Conservation (phyloP, 2,797 vertebrate genomes). For the Chrosomus eos region DNA sequence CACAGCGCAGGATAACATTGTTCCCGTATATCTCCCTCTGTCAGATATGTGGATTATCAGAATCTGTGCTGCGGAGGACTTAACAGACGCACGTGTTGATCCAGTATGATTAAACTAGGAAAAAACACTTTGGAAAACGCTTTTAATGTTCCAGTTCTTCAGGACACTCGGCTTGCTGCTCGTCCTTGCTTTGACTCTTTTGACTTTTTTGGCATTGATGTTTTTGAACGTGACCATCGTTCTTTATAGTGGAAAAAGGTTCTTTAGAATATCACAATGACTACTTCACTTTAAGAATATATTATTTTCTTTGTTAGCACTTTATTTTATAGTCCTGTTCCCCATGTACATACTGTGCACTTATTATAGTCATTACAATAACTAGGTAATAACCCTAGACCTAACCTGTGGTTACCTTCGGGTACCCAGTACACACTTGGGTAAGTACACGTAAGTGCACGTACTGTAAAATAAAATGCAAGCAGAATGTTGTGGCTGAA, state of each 20-base stretch:
- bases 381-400: no score
- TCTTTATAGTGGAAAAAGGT: not conserved
- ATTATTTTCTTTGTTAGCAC: not conserved
- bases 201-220: not conserved
- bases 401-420: no score
- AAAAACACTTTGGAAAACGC: not conserved
- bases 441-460: no score
- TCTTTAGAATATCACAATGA: not conserved
- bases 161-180: not conserved
- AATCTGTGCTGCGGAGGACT: constrained; percentile 19
- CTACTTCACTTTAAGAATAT: not conserved
- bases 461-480: no score
- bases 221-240: not conserved
- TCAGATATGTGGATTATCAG: constrained; percentile 42
- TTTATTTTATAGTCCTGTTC: no score
- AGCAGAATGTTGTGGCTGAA: no score
- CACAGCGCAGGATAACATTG: constrained; percentile 9
- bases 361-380: no score
- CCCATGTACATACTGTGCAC: no score
- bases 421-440: no score
- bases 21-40: not conserved
- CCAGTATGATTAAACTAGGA: not conserved
- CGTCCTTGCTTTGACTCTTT: not conserved
- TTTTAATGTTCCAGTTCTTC: not conserved
- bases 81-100: constrained; percentile 21